Evolutionary conservation across 37 sponge, comb jelly and placozoan genomes (phyloP), one percentile per base, ranked within the genome.

Genomic region (Axinella damicornis): DNA sequence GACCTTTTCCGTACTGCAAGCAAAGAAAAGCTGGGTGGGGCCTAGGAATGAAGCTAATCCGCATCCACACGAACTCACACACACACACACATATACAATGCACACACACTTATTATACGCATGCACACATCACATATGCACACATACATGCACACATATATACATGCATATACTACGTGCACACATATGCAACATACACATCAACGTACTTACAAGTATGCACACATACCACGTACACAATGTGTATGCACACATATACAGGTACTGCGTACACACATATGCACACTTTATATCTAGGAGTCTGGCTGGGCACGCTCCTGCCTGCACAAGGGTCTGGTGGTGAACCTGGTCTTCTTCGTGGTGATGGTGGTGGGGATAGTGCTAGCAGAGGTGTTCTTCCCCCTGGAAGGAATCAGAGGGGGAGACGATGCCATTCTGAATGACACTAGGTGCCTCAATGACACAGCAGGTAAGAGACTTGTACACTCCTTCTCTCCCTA

Each of bases 281-380:
- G 46, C 46, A 46, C 46, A 46, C 46, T 12, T 46, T 9, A 46
- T 9, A 25, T 36, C 5, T 59, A 89, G 89, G 89, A 89, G 56
- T 61, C 78, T 25, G 70, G 82, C 32, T 88, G 90, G 30, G 13
- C 12, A 24, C 76, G 75, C 0, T 71, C 82, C 2, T 88, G 75
- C 38, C 34, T 74, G 25, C 85, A 85, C 78, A 88, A 85, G 35
- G 93, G 86, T 9, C 69, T 89, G 11, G 28, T 77, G 21, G 74
- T 57, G 18, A 86, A 69, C 32, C 24, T 86, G 52, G 14, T 71
- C 6, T 87, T 90, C 72, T 53, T 94, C 0, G 52, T 78, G 2
- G 27, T 94, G 41, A 77, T 89, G 82, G 66, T 94, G 2, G 60
- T 82, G 5, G 84, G 94, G 15, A 46, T 90, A 22, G 69, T 71